phyloP scores from a whole-genome alignment of 2,888 invertebrate genomes.

The Rotaria socialis region DNA sequence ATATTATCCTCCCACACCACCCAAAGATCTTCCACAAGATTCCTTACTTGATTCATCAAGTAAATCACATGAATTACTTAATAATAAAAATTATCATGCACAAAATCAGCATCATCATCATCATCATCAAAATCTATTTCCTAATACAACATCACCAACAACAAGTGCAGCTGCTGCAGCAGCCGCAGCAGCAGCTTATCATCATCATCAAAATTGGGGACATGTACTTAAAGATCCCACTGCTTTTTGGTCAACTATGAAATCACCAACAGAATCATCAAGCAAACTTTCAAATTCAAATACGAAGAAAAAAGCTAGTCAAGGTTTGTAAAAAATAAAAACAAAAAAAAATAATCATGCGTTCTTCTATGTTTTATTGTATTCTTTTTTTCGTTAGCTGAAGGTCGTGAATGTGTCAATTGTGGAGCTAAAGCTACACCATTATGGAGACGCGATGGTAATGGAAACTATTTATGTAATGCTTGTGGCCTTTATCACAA shows the following conservation, averaged over 20 bases:
- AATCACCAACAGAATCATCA: slow-evolving; percentile 16
- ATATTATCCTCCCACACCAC: slow-evolving; percentile 30
- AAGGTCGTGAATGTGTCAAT: slow-evolving; percentile 46
- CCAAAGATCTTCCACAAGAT: slow-evolving; percentile 13
- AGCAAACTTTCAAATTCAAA: neutral
- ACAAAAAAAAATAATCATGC: too few species aligned
- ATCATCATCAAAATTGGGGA: neutral
- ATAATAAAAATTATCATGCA: neutral
- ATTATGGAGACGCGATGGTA: slow-evolving; percentile 47
- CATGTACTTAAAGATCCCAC: neutral
- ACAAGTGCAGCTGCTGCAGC: neutral
- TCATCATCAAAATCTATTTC: neutral
- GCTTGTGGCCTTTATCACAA: slow-evolving; percentile 47
- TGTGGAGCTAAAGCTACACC: slow-evolving; percentile 46
- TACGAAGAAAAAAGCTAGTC: slow-evolving; percentile 24
- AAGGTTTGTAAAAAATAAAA: neutral
- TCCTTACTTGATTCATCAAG: neutral
- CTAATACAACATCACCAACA: slow-evolving; percentile 20
- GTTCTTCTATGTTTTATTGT: too few species aligned
- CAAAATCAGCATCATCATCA: neutral
- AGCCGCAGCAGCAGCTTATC: neutral
- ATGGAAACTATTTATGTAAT: slow-evolving; percentile 47
- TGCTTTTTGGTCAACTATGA: neutral
- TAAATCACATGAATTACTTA: slow-evolving; percentile 29
- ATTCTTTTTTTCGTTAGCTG: neutral